Conservation (phyloP, 2,113 vertebrate species). For the Xerus inauris region DNA sequence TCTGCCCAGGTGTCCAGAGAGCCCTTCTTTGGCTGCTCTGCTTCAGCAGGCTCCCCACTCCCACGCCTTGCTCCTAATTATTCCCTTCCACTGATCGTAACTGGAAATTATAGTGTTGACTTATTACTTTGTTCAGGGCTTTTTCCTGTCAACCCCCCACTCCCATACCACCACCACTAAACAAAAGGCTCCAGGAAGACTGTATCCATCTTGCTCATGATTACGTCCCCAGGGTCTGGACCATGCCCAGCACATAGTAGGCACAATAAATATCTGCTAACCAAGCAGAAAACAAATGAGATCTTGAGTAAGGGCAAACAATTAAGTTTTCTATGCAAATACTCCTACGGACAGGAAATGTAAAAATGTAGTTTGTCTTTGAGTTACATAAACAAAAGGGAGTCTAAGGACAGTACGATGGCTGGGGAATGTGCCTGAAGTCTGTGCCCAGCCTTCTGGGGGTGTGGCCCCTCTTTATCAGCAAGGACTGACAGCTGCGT, state of each 20-base stretch:
- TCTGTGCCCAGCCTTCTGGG: background rate
- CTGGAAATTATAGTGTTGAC: background rate
- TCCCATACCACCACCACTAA: background rate
- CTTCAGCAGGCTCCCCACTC: background rate
- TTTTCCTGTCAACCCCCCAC: background rate
- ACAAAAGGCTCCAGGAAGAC: background rate
- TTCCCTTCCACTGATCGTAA: background rate
- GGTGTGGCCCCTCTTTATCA: background rate
- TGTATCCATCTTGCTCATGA: background rate
- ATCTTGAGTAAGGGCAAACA: background rate
- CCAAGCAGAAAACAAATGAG: background rate
- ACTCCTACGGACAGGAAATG: background rate
- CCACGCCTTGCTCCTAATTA: background rate
- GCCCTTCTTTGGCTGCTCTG: background rate
- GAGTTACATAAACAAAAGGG: background rate
- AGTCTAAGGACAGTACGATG: accelerated
- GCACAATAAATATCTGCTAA: background rate
- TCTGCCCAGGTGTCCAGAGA: background rate
- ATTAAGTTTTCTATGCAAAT: background rate
- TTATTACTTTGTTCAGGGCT: background rate
- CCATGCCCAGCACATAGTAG: background rate
- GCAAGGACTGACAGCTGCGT: background rate
- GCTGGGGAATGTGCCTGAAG: accelerated
- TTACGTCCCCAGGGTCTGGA: background rate
- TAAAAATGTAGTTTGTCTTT: background rate